Evolutionary conservation across 2,888 invertebrate species (phyloP), one percentile per base, ranked within the genome.

Genomic region (Tinea trinotella): DNA sequence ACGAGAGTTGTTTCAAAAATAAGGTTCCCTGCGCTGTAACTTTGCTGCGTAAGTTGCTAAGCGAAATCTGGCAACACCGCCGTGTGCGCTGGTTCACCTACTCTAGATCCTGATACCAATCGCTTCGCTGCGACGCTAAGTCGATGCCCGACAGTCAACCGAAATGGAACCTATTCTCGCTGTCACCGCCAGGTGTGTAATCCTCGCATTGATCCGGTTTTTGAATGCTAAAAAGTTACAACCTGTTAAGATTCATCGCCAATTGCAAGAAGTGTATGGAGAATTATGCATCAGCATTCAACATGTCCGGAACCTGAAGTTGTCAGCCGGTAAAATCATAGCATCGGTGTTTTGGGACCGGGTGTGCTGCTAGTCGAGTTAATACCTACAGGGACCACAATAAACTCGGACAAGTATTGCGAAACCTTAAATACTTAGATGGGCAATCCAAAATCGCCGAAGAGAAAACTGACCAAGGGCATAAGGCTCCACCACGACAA

Each of bases 401-500:
- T 36, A 36, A 36, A n/a, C 12, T 36, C 36, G 36, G 36, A 36
- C 36, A 36, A 12, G 36, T 12, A 36, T 12, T 36, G 36, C 36
- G 12, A 36, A 12, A 36, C 36, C 9, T 36, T 36, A 12, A 36
- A 12, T n/a, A 36, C 6, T 12, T 36, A 7, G 12, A 36, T n/a
- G 12, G 36, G 36, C 36, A 7, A 36, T 36, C 36, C 36, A 36
- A 36, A 36, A 36, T 36, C 36, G 36, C 36, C 36, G 36, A 12
- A 36, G 36, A 36, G 36, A 36, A 36, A 12, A 36, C 36, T 36
- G 36, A 36, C 36, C 36, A 36, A 36, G 36, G 36, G 36, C 36
- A 12, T 36, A n/a, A 36, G 36, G 36, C 36, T 36, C 9, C 36
- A 36, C 36, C 36, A 36, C 36, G 36, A 36, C 36, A 36, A 36